Evolutionary conservation across 2,797 vertebrate genomes (phyloP).

Genomic region (Brotula barbata): DNA sequence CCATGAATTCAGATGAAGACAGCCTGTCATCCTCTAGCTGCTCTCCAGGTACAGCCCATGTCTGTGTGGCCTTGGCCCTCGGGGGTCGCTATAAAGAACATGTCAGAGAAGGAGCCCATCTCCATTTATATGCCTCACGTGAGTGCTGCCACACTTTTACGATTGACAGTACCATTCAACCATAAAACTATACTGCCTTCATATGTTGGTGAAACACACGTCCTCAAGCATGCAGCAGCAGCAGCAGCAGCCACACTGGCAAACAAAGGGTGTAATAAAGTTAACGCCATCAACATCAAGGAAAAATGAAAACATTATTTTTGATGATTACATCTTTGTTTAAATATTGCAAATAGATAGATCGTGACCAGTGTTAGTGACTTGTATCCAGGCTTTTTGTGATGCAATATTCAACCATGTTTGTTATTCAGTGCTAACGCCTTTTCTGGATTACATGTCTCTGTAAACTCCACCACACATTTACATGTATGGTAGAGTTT

Average conservation of each 20-base stretch:
- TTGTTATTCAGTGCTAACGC: too few relatives aligned
- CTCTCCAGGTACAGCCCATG: slow-evolving; percentile 17
- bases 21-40: not conserved
- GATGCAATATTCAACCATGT: not conserved
- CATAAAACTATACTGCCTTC: slow-evolving; percentile 59
- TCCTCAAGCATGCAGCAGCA: not conserved
- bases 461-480: too few relatives aligned
- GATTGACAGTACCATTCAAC: slow-evolving; percentile 49
- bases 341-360: not conserved
- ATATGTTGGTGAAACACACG: slow-evolving; percentile 34
- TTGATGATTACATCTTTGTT: not conserved
- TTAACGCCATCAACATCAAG: slow-evolving; percentile 18
- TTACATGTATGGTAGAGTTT: too few relatives aligned
- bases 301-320: not conserved
- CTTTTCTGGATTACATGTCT: too few relatives aligned
- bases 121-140: slow-evolving; percentile 66
- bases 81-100: slow-evolving; percentile 53
- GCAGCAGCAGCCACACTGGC: not conserved
- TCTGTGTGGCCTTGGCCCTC: slow-evolving; percentile 48
- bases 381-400: not conserved
- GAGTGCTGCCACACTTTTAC: slow-evolving; percentile 63
- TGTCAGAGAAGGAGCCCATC: slow-evolving; percentile 51
- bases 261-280: slow-evolving; percentile 6
- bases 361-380: too few relatives aligned
- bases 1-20: slow-evolving; percentile 15